Evolutionary conservation across 1,140 invertebrate genomes (phyloP).

Genomic region (Phocides pigmalion): DNA sequence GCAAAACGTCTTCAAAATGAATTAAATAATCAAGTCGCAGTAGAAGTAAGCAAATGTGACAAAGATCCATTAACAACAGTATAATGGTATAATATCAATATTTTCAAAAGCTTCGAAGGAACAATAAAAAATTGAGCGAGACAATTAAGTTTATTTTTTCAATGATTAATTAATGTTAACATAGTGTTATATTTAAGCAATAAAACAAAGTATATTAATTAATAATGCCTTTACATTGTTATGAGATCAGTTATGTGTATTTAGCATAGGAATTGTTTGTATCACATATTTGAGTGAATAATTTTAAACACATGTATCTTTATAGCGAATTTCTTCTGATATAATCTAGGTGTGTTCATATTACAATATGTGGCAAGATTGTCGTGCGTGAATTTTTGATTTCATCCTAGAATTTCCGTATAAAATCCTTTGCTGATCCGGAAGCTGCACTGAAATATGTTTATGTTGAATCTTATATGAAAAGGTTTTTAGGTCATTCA

Average conservation of each 20-base stretch:
- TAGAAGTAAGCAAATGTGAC: conserved; percentile 90
- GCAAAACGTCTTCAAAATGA: conserved; percentile 77
- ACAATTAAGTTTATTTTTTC: conserved; percentile 43
- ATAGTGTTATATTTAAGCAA: conserved; percentile 28
- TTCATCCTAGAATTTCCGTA: conserved; percentile 54
- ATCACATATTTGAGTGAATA: conserved; percentile 37
- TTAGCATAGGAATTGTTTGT: conserved; percentile 34
- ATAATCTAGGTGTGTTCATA: conserved; percentile 4
- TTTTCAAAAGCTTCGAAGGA: background rate
- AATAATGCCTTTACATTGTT: conserved; percentile 34
- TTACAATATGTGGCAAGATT: conserved; percentile 75
- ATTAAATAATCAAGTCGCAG: conserved; percentile 85
- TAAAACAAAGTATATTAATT: conserved; percentile 17
- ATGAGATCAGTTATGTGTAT: conserved; percentile 51
- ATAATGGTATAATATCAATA: conserved; percentile 43
- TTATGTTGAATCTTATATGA: conserved; percentile 60
- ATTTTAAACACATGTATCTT: conserved; percentile 8
- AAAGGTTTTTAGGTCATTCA: conserved; percentile 52
- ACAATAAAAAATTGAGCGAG: conserved; percentile 42
- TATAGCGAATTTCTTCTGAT: conserved; percentile 11
- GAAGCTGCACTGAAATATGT: conserved; percentile 75
- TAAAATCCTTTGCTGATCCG: conserved; percentile 56
- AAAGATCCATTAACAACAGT: conserved; percentile 88
- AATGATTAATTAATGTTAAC: conserved; percentile 32
- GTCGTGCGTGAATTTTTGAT: conserved; percentile 56